Evolutionary conservation across 2,113 vertebrate genomes (phyloP).

Genomic region (Propithecus coquereli): DNA sequence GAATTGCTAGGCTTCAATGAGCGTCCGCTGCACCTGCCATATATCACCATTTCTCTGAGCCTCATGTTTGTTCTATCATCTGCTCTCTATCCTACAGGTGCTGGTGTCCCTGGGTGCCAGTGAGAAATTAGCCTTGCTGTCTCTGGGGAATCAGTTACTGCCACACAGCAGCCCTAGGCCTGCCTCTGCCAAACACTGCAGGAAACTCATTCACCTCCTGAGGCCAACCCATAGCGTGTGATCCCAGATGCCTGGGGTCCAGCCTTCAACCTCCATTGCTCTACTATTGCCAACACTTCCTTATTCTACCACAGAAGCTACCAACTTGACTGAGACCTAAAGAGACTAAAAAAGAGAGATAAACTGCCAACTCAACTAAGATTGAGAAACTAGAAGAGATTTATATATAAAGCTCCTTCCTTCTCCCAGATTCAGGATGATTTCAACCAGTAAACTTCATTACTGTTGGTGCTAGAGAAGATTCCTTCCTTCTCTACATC

Average conservation of each 20-base stretch:
- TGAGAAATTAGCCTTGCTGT: conserved; percentile 75
- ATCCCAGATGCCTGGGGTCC: not conserved
- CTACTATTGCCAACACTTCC: conserved; percentile 37
- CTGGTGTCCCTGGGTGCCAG: conserved; percentile 80
- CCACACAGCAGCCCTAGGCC: not conserved
- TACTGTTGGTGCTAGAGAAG: conserved; percentile 53
- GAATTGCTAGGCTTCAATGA: not conserved
- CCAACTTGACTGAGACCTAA: not conserved
- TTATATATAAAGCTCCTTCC: conserved; percentile 44
- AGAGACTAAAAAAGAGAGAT: conserved; percentile 34
- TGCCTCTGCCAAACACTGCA: conserved; percentile 70
- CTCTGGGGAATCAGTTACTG: conserved; percentile 23
- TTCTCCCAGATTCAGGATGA: conserved; percentile 31
- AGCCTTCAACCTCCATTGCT: not conserved
- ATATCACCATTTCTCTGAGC: not conserved
- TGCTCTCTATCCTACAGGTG: conserved; percentile 71
- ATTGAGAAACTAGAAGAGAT: conserved; percentile 50
- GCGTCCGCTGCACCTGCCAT: not conserved
- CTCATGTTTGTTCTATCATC: not conserved
- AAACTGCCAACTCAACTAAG: conserved; percentile 42
- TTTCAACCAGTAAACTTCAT: conserved; percentile 58
- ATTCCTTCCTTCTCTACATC: conserved; percentile 16
- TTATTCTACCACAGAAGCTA: conserved; percentile 10
- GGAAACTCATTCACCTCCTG: conserved; percentile 78
- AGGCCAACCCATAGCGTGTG: not conserved